Evolutionary conservation across 2,113 vertebrate genomes (phyloP), one percentile per base, ranked within the genome.

Genomic region (Periophthalmus modestus): DNA sequence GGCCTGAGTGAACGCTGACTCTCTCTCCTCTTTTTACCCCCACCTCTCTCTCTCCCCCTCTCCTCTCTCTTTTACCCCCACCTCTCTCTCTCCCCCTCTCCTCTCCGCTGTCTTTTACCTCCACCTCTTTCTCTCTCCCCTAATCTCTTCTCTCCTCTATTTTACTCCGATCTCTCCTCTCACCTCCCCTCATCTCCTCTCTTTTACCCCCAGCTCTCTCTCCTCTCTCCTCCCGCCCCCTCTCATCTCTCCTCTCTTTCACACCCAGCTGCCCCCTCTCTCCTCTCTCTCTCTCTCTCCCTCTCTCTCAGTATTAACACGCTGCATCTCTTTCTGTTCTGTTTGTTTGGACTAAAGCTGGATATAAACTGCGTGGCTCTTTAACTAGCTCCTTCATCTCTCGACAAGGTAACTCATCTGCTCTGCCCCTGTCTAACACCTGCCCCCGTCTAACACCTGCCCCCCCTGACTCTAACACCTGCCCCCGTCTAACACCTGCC

Each of bases 351-450:
- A 92, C 1, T 33, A 86, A 92, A 93, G 93, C 92, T 92, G 93
- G 93, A 93, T 94, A 94, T 94, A 94, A 94, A 90, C 93, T 94
- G 68, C 93, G 93, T 24, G 93, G 93, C 92, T 94, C 93, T 78
- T 91, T 94, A 93, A 91, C 93, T 93, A 94, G 92, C 93, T 93
- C 93, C 77, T 94, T 94, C 93, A 94, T 94, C 93, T 93, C 93
- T 87, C 93, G 93, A 91, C 93, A 94, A 94, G 93, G 93, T 94
- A 94, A 94, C 61, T 62, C 59, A 62, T 62, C 59, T 63, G 61
- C 61, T 18, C 61, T 33, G 28, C 23, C 4, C 55, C 10, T 12
- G 55, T 24, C 55, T 9, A n/a, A n/a, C n/a, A n/a, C n/a, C n/a
- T n/a, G n/a, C n/a, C n/a, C n/a, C n/a, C n/a, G n/a, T n/a, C n/a